These are phyloP conservation scores for Cherax destructor DNA, from an alignment of 1,140 invertebrate genomes.

Conservation along the genomic window DNA sequence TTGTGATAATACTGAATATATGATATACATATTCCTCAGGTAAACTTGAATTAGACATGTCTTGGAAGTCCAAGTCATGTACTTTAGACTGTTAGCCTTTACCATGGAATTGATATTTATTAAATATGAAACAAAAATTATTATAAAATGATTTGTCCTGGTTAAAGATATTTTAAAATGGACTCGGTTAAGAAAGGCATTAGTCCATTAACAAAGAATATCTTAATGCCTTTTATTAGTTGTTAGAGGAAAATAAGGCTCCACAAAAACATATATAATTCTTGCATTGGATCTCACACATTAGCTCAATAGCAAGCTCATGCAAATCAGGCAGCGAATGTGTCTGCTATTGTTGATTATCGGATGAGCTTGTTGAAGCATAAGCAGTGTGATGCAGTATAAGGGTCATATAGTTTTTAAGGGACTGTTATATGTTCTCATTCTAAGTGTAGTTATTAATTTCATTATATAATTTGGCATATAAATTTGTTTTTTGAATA, in stretches of 20 bases:
- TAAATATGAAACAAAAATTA: neutral
- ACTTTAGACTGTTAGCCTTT: neutral
- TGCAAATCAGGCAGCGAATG: conserved; percentile 3
- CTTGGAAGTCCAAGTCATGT: neutral
- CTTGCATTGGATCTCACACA: conserved; percentile 2
- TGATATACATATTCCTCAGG: neutral
- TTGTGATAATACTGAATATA: neutral
- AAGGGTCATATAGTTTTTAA: conserved; percentile 34
- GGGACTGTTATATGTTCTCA: conserved; percentile 32
- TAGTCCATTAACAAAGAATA: neutral
- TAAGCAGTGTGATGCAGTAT: conserved; percentile 1
- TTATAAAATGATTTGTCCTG: neutral
- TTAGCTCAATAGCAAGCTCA: conserved; percentile 10
- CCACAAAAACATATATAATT: conserved; percentile 1
- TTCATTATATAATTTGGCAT: conserved; percentile 44
- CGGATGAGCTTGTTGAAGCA: conserved; percentile 31
- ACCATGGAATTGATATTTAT: neutral
- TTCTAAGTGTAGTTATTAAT: conserved; percentile 26
- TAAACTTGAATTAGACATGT: neutral
- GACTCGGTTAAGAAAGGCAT: neutral
- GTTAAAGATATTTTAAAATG: neutral
- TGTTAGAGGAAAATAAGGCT: conserved; percentile 9
- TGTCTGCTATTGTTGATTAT: conserved; percentile 21
- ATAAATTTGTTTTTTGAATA: conserved; percentile 51
- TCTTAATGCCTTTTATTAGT: conserved; percentile 15